Evolutionary conservation across 2,113 vertebrate genomes (phyloP).

Genomic region (Rhinogobius similis): DNA sequence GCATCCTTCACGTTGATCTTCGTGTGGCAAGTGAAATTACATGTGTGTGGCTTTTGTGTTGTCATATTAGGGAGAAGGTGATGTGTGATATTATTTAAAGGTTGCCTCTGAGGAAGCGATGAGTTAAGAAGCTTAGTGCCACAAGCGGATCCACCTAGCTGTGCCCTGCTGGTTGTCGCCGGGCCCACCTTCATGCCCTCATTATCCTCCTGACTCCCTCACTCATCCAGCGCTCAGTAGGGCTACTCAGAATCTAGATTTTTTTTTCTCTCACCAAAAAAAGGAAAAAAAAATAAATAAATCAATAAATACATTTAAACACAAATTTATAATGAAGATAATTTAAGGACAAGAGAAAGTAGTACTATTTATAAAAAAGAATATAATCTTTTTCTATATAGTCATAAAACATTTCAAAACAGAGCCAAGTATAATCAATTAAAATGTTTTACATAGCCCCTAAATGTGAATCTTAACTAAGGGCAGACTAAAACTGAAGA

Average conservation of each 20-base stretch:
- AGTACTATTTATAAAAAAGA: neutral
- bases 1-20: constrained; percentile 14
- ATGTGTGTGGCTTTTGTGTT: constrained; percentile 30
- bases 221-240: constrained; percentile 52
- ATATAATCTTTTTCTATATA: too few species aligned
- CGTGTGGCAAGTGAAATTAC: constrained; percentile 40
- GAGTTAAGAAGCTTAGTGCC: constrained; percentile 66
- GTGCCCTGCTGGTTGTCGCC: constrained; percentile 49
- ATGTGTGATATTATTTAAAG: constrained; percentile 28
- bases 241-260: constrained; percentile 43
- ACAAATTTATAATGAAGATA: neutral
- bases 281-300: neutral
- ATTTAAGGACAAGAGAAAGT: neutral
- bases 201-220: constrained; percentile 58
- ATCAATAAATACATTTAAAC: neutral
- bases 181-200: constrained; percentile 57
- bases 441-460: constrained; percentile 41
- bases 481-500: constrained; percentile 21
- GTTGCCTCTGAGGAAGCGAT: constrained; percentile 38
- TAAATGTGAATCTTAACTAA: constrained; percentile 45
- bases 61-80: constrained; percentile 23
- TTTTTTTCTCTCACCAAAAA: too few species aligned
- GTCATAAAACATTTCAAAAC: too few species aligned
- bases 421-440: too few species aligned
- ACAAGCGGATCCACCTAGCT: constrained; percentile 58